Evolutionary conservation across 2,797 vertebrate genomes (phyloP), one percentile per base, ranked within the genome.

Genomic region (Pelobates cultripes): DNA sequence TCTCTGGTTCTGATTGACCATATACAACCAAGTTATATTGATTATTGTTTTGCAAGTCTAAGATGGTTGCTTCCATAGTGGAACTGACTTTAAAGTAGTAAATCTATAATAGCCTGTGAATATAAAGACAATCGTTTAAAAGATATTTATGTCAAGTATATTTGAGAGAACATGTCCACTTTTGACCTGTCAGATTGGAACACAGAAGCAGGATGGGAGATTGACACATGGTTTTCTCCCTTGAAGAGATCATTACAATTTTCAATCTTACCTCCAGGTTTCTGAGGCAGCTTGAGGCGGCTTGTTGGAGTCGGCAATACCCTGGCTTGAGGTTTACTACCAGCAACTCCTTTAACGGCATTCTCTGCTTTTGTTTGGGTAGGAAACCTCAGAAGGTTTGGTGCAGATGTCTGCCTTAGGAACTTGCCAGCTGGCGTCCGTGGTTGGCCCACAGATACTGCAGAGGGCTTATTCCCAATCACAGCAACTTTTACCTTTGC

Each of bases 241-340:
- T 51, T 51, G 10, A 51, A 51, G 10, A 51, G 47, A 10, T 6
- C 5, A 10, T 1, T 3, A 57, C 55, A 12, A 4, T 12, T 12
- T 57, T 57, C 2, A 12, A 44, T 13, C 90, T 92, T 87, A 93
- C 94, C 93, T 57, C 81, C 68, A 10, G 85, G 83, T 75, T 80
- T 88, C 67, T 42, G 74, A 2, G 87, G 85, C 43, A 83, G 79
- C 82, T 85, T 89, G 45, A 88, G 79, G 0, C 82, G 90, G 70
- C 85, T 86, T 3, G 86, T 63, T 15, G 91, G 90, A 0, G 90
- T 86, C 0, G 91, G 89, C 0, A 78, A 4, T 17, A 88, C 55
- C 68, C 84, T 85, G 0, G 86, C 64, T 68, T 85, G 93, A 0
- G 91, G 87, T 89, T 91, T 95, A 60, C 86, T 63, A 85, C 85